Evolutionary conservation across 2,113 vertebrate species (phyloP), one percentile per base, ranked within the genome.

Genomic region (Gallinago jamesoni): DNA sequence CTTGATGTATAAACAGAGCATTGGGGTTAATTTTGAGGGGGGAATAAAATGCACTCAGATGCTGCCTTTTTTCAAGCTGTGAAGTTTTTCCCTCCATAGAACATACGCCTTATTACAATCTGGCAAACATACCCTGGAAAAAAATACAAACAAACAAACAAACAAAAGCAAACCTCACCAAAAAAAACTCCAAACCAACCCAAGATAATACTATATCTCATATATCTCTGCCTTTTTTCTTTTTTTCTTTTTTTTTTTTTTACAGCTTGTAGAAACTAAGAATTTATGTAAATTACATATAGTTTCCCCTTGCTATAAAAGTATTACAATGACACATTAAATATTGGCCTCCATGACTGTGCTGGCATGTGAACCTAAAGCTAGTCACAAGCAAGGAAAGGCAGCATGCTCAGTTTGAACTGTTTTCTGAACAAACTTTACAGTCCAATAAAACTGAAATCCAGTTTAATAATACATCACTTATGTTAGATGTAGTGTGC

Each of bases 1-100:
- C 68, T 24, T 86, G 80, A 79, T 94, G 72, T 97, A 93, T 96
- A 97, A 97, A 97, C 95, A 98, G 94, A 97, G 84, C 86, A 95
- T 28, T 80, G 47, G 66, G 95, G 92, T 97, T 98, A 97, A 96
- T 90, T 96, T 89, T 86, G 64, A 81, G 21, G 4, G 6, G 13
- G 37, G 21, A 84, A 94, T 84, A 94, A 93, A 95, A 92, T 60
- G 66, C 33, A 88, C 77, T 95, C 67, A 95, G 84, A 77, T 66
- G 72, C 81, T 90, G 73, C 52, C 59, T 90, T 96, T 94, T 91
- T 91, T 79, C 88, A 96, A 95, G 86, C 86, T 96, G 85, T 92
- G 90, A 96, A 68, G 15, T n/a, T 95, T 93, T 93, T 81, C n/a
- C 28, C 63, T 84, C 68, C 84, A 28, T 59, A 66, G 33, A 64